Conservation (phyloP, 2,797 vertebrate genomes). For the Setipinna tenuifilis region DNA sequence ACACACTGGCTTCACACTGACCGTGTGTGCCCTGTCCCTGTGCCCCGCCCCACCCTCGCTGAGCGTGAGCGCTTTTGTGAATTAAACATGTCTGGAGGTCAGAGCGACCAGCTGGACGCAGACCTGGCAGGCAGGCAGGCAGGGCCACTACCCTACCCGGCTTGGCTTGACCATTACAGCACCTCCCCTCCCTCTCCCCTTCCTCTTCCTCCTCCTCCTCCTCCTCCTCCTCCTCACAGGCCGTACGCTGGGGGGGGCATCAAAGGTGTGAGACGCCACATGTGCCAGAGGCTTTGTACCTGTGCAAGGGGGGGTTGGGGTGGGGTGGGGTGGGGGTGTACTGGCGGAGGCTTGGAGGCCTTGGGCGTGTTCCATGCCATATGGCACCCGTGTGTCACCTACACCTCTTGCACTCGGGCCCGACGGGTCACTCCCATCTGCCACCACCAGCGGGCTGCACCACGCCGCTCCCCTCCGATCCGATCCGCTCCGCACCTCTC, state of each 20-base stretch:
- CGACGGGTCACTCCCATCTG: slow-evolving; percentile 28
- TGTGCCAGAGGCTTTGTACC: slow-evolving; percentile 53
- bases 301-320: slow-evolving; percentile 31
- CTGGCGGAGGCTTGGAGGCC: background rate
- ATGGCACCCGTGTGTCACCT: slow-evolving; percentile 42
- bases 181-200: background rate
- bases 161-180: slow-evolving; percentile 50
- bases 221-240: slow-evolving; percentile 35
- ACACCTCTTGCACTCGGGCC: background rate
- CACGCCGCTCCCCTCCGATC: too few species aligned
- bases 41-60: slow-evolving; percentile 8
- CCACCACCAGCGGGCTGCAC: background rate
- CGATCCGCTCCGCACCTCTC: too few species aligned
- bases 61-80: slow-evolving; percentile 20
- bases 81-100: slow-evolving; percentile 46
- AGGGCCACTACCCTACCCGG: background rate
- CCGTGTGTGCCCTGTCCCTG: background rate
- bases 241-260: slow-evolving; percentile 44
- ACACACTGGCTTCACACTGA: slow-evolving; percentile 20
- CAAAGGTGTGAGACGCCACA: slow-evolving; percentile 53
- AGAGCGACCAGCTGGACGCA: slow-evolving; percentile 25
- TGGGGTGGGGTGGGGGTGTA: too few species aligned
- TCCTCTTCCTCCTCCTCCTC: background rate
- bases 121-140: slow-evolving; percentile 30
- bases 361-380: slow-evolving; percentile 35